phyloP scores from a whole-genome alignment of 2,113 vertebrate genomes.

The Melanotaenia duboulayi region DNA sequence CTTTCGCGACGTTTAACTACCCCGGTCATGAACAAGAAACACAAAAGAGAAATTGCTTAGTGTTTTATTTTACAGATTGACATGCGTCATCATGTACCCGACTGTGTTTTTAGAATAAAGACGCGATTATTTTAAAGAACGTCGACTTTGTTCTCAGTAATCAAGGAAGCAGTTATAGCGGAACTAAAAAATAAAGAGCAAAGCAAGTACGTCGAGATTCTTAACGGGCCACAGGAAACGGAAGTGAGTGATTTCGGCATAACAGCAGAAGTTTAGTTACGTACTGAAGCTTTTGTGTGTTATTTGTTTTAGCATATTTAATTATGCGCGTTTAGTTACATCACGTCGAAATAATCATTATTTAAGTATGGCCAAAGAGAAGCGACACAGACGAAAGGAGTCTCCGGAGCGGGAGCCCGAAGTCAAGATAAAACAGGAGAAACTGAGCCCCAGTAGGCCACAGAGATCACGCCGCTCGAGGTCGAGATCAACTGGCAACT shows the following conservation, averaged over 20 bases:
- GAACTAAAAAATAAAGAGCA: constrained; percentile 23
- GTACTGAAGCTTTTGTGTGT: constrained; percentile 21
- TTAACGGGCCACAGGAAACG: constrained; percentile 52
- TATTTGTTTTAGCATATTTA: not conserved
- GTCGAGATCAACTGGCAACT: constrained; percentile 75
- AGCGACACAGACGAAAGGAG: constrained; percentile 69
- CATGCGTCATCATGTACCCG: not conserved
- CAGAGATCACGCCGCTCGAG: constrained; percentile 78
- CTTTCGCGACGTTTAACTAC: not conserved
- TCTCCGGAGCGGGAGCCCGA: constrained; percentile 76
- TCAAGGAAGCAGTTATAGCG: not conserved
- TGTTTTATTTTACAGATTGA: not conserved
- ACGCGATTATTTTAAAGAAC: too few species aligned
- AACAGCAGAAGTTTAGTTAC: constrained; percentile 51
- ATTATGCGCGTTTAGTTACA: constrained; percentile 5
- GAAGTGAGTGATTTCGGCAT: constrained; percentile 36
- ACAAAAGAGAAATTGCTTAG: not conserved
- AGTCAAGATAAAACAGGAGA: constrained; percentile 81
- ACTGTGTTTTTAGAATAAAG: too few species aligned
- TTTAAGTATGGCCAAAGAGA: constrained; percentile 78
- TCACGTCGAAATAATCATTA: not conserved
- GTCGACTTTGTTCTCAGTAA: not conserved
- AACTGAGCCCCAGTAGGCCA: constrained; percentile 78
- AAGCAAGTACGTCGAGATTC: not conserved
- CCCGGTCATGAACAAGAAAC: not conserved